Evolutionary conservation across 2,113 vertebrate genomes (phyloP).

Genomic region (Eulemur macaco): DNA sequence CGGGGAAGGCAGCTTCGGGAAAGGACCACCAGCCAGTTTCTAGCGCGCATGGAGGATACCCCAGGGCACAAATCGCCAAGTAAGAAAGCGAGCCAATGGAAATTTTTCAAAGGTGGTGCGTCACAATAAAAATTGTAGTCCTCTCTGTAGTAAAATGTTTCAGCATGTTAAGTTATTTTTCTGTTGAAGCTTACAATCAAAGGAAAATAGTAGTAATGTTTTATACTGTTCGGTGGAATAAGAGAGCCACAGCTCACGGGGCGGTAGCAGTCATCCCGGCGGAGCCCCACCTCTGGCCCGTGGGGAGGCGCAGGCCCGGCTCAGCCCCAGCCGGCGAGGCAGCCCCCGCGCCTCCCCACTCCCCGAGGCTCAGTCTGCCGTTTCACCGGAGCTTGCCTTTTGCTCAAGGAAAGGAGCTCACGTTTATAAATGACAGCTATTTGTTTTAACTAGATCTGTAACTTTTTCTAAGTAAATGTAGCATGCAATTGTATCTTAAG

Average conservation of each 20-base stretch:
- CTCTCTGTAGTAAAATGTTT: neutral
- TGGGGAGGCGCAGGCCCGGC: neutral
- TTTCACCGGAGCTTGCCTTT: neutral
- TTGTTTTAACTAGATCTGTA: constrained; percentile 2
- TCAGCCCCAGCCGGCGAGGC: neutral
- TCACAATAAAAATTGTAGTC: neutral
- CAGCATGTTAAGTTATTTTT: neutral
- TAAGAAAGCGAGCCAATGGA: neutral
- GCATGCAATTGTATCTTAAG: constrained; percentile 13
- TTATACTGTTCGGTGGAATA: neutral
- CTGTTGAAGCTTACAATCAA: neutral
- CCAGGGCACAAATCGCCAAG: neutral
- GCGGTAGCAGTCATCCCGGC: neutral
- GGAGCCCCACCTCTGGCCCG: neutral
- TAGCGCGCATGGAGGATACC: accelerated
- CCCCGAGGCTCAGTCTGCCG: neutral
- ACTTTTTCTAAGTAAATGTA: constrained; percentile 40
- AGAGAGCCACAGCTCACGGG: neutral
- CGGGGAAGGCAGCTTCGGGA: accelerated
- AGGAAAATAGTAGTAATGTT: neutral
- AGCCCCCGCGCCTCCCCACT: neutral
- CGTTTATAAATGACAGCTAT: neutral
- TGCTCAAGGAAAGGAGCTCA: neutral
- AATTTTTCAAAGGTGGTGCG: neutral
- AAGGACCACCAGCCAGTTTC: neutral